phyloP scores from a whole-genome alignment of 2,797 vertebrate genomes.

The Spondyliosoma cantharus region DNA sequence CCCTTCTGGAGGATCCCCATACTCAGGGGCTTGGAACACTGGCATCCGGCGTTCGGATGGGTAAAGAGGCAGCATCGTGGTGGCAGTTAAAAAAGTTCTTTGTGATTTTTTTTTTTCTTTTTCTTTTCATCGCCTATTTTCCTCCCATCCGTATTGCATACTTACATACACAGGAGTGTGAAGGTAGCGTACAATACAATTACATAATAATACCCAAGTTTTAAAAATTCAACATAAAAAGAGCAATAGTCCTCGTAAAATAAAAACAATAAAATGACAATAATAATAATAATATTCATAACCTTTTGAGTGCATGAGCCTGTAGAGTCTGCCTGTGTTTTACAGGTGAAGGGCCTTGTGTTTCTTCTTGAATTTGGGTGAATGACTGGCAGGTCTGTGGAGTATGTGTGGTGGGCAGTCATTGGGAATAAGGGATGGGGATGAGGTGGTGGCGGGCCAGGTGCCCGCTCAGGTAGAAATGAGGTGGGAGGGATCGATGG shows the following conservation, averaged over 20 bases:
- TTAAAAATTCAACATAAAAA: slow-evolving; percentile 77
- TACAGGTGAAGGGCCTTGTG: slow-evolving; percentile 65
- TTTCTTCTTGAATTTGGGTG: slow-evolving; percentile 61
- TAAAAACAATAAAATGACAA: slow-evolving; percentile 72
- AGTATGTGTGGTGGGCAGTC: slow-evolving; percentile 71
- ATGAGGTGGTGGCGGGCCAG: slow-evolving; percentile 74
- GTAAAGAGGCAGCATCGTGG: slow-evolving; percentile 83
- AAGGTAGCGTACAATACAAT: slow-evolving; percentile 82
- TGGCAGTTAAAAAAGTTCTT: slow-evolving; percentile 78
- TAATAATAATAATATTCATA: slow-evolving; percentile 76
- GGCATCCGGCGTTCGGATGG: slow-evolving; percentile 70
- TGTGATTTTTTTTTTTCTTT: slow-evolving; percentile 38
- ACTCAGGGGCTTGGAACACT: slow-evolving; percentile 69
- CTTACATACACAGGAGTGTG: slow-evolving; percentile 82
- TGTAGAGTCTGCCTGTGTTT: slow-evolving; percentile 74
- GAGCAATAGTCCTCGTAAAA: slow-evolving; percentile 76
- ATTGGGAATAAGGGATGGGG: slow-evolving; percentile 77
- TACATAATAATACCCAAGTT: slow-evolving; percentile 77
- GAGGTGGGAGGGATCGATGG: slow-evolving; percentile 61
- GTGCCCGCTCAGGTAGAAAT: slow-evolving; percentile 72
- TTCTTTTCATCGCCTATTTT: slow-evolving; percentile 66
- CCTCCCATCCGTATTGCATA: slow-evolving; percentile 86
- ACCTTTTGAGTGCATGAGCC: slow-evolving; percentile 78
- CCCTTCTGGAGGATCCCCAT: slow-evolving; percentile 65
- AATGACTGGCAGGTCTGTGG: slow-evolving; percentile 66